Evolutionary conservation across 2,113 vertebrate species (phyloP).

Genomic region (Cathartes aura): DNA sequence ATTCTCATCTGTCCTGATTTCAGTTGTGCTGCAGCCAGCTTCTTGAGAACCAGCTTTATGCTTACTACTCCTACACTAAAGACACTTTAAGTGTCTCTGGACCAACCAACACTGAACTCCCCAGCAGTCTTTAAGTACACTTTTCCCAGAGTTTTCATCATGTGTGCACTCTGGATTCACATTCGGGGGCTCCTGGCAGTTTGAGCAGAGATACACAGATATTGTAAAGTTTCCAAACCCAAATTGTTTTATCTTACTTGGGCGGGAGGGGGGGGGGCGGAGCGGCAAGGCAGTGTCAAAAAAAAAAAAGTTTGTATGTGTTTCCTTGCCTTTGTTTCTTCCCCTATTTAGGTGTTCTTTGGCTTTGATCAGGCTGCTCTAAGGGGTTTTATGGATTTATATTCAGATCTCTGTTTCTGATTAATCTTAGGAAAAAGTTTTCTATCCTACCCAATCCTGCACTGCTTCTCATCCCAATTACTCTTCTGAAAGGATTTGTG

Average conservation of each 20-base stretch:
- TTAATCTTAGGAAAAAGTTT: not conserved
- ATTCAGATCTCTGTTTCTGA: not conserved
- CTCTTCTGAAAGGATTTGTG: slow-evolving; percentile 3
- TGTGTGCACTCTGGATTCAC: not conserved
- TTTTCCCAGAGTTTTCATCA: not conserved
- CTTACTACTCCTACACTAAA: not conserved
- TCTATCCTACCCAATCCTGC: not conserved
- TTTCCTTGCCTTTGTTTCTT: slow-evolving; percentile 21
- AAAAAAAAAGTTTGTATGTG: not conserved
- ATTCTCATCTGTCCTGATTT: not conserved
- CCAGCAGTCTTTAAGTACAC: not conserved
- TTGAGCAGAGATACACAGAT: not conserved
- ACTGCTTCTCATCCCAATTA: not conserved
- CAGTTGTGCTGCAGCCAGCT: not conserved
- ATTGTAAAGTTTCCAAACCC: not conserved
- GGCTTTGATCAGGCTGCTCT: not conserved
- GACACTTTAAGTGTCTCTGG: not conserved
- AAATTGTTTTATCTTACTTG: not conserved
- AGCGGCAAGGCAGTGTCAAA: not conserved
- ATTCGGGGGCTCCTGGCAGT: not conserved
- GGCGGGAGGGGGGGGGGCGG: accelerated
- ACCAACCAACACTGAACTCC: not conserved
- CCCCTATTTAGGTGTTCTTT: not conserved
- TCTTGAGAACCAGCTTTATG: not conserved
- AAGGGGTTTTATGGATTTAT: not conserved